phyloP scores from a whole-genome alignment of 2,797 vertebrate genomes.

The Megaceryle alcyon region DNA sequence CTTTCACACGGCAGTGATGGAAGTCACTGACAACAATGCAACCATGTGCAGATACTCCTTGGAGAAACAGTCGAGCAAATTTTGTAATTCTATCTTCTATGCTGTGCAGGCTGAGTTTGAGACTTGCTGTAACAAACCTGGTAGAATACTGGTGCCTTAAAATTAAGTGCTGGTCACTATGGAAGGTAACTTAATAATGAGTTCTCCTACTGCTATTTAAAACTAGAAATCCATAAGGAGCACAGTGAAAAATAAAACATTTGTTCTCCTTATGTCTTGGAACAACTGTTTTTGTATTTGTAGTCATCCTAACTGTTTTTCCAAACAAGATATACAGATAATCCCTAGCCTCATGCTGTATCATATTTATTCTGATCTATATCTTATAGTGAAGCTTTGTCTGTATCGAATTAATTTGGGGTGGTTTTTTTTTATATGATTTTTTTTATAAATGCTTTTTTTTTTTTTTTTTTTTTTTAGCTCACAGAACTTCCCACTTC shows the following conservation, averaged over 20 bases:
- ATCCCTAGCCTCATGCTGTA: slow-evolving; percentile 20
- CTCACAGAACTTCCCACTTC: slow-evolving; percentile 58
- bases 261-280: slow-evolving; percentile 42
- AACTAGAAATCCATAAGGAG: slow-evolving; percentile 67
- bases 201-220: slow-evolving; percentile 58
- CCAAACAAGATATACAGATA: slow-evolving; percentile 40
- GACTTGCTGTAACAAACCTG: slow-evolving; percentile 30
- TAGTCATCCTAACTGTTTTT: slow-evolving; percentile 46
- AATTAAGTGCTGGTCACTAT: slow-evolving; percentile 50
- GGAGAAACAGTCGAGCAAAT: slow-evolving; percentile 35
- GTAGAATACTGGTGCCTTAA: slow-evolving; percentile 38
- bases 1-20: slow-evolving; percentile 44
- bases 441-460: slow-evolving; percentile 43
- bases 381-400: slow-evolving; percentile 42
- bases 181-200: slow-evolving; percentile 48
- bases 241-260: slow-evolving; percentile 24
- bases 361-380: slow-evolving; percentile 55
- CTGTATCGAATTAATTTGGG: slow-evolving; percentile 33
- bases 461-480: not conserved
- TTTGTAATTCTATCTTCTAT: slow-evolving; percentile 48
- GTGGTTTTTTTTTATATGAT: not conserved
- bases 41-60: slow-evolving; percentile 41
- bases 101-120: slow-evolving; percentile 46
- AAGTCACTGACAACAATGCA: slow-evolving; percentile 64
- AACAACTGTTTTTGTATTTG: slow-evolving; percentile 55